Conservation (phyloP, 2,797 vertebrate genomes). For the Brotula barbata region DNA sequence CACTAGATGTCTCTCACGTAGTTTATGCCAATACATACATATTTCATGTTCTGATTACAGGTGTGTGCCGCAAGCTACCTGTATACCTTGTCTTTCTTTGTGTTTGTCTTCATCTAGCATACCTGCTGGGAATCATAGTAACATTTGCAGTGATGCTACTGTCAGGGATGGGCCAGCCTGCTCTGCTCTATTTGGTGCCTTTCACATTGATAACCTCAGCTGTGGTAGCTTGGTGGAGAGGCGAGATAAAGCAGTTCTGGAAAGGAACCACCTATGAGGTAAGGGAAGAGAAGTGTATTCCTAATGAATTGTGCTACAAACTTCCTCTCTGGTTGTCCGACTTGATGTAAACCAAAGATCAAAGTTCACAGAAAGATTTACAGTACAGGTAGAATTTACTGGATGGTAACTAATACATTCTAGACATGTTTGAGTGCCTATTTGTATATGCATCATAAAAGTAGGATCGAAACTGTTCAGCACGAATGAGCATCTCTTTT, state of each 20-base stretch:
- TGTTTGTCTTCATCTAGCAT: conserved; percentile 77
- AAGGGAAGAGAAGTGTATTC: conserved; percentile 36
- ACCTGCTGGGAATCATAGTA: conserved; percentile 87
- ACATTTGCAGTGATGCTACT: conserved; percentile 89
- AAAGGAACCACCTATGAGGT: conserved; percentile 89
- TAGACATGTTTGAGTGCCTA: conserved; percentile 13
- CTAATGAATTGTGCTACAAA: not conserved
- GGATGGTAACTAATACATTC: conserved; percentile 1
- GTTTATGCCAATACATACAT: not conserved
- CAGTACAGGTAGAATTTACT: not conserved
- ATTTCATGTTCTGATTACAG: not conserved
- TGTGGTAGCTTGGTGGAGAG: conserved; percentile 82
- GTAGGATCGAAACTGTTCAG: conserved; percentile 1
- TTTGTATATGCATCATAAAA: conserved; percentile 10
- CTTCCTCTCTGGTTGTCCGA: too few species aligned
- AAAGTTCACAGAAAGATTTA: not conserved
- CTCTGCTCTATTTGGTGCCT: conserved; percentile 93
- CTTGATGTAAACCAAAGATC: too few species aligned
- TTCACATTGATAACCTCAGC: conserved; percentile 88
- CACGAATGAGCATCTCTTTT: not conserved
- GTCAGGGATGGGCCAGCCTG: conserved; percentile 91
- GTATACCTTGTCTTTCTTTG: not conserved
- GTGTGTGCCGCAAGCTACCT: conserved; percentile 1
- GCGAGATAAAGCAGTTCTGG: conserved; percentile 93
- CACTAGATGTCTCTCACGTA: not conserved